Evolutionary conservation across 2,888 invertebrate genomes (phyloP).

Genomic region (Tiphia femorata): DNA sequence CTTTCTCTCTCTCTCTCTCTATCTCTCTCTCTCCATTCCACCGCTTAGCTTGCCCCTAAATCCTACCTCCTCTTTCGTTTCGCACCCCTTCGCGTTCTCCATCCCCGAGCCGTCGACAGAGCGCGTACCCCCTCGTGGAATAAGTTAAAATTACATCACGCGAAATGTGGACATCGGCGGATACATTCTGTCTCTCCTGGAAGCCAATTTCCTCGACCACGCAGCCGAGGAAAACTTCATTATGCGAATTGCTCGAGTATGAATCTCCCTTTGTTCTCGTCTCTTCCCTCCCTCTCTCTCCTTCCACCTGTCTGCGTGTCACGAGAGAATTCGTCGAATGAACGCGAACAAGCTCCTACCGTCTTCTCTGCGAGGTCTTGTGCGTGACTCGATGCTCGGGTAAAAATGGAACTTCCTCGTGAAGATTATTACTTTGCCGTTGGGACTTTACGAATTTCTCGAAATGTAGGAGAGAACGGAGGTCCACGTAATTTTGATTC

Average conservation of each 20-base stretch:
- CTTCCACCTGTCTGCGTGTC: constrained; percentile 6
- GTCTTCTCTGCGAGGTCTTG: no score
- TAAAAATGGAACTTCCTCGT: no score
- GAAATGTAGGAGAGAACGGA: no score
- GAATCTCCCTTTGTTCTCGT: constrained; percentile 4
- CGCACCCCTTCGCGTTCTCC: background rate
- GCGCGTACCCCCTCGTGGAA: background rate
- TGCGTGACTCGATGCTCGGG: no score
- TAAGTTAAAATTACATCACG: background rate
- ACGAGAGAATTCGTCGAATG: constrained; percentile 13
- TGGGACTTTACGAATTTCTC: no score
- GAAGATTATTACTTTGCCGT: no score
- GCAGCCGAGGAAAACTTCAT: constrained; percentile 13
- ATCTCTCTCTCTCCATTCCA: background rate
- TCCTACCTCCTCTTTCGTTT: background rate
- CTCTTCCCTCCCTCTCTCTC: background rate
- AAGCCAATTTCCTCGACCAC: background rate
- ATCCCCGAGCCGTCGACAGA: no score
- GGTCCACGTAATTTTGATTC: no score
- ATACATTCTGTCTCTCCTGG: background rate
- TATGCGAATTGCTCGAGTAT: constrained; percentile 10
- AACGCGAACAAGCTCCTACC: no score
- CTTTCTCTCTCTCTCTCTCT: background rate
- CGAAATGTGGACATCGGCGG: background rate
- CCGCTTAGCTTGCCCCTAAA: no score